Percentiles rank a stretch among this genome's conserved stretches.
These are phyloP conservation scores for Stegana nigrithorax DNA, from an alignment of 2,888 invertebrate species.

Conservation along the genomic window DNA sequence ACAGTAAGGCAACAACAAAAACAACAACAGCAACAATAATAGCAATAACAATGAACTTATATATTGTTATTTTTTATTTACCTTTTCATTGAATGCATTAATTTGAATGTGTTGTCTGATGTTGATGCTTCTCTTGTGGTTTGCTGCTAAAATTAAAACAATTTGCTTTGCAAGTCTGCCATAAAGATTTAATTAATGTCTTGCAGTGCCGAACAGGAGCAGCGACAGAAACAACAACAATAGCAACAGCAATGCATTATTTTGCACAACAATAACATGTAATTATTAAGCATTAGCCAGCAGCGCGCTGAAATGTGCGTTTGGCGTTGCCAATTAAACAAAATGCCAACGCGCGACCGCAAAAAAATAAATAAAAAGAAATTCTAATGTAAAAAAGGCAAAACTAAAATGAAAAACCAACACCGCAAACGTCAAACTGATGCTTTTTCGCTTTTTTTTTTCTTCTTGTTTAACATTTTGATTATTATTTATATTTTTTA, in stretches of 20 bases:
- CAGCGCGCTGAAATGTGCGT: neutral
- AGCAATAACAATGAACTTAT: too few species aligned
- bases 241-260: neutral
- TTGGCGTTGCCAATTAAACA: slow-evolving; percentile 5
- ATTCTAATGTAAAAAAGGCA: too few species aligned
- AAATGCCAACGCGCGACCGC: neutral
- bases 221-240: neutral
- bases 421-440: neutral
- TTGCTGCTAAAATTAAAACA: neutral
- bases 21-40: too few species aligned
- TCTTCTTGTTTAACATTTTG: neutral
- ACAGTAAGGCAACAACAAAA: too few species aligned
- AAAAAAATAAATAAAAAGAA: neutral
- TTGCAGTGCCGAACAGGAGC: neutral
- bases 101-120: neutral
- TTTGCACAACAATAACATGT: neutral
- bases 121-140: neutral
- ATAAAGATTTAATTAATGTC: neutral
- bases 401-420: too few species aligned
- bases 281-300: too few species aligned
- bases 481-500: neutral
- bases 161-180: neutral
- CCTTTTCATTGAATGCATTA: neutral
- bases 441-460: too few species aligned
- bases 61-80: neutral